Conservation (phyloP, 2,797 vertebrate genomes). For the Ceyx erithaca region DNA sequence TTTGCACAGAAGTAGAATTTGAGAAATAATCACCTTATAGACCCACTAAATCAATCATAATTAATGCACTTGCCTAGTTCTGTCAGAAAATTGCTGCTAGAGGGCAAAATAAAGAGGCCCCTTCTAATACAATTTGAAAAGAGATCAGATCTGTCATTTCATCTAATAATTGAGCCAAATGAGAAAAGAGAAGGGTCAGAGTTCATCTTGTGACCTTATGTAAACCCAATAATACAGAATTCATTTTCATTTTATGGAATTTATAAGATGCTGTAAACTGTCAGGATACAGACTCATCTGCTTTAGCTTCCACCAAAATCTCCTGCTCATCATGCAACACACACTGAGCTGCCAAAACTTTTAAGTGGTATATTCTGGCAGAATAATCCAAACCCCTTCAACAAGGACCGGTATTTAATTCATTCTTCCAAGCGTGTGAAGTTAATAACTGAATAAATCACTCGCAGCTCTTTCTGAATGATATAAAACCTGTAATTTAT, state of each 20-base stretch:
- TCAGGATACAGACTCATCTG: slow-evolving; percentile 58
- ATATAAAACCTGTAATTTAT: slow-evolving; percentile 87
- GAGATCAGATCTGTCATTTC: slow-evolving; percentile 93
- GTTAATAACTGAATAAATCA: slow-evolving; percentile 83
- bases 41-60: slow-evolving; percentile 95
- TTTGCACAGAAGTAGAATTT: slow-evolving; percentile 87
- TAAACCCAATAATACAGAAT: slow-evolving; percentile 84
- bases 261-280: slow-evolving; percentile 77
- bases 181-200: slow-evolving; percentile 84
- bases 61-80: slow-evolving; percentile 90
- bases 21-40: slow-evolving; percentile 93
- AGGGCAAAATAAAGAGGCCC: slow-evolving; percentile 85
- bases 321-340: background rate
- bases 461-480: slow-evolving; percentile 78
- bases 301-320: slow-evolving; percentile 31
- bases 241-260: slow-evolving; percentile 84
- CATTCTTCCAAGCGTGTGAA: slow-evolving; percentile 82
- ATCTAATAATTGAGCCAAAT: slow-evolving; percentile 92
- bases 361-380: slow-evolving; percentile 56
- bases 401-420: slow-evolving; percentile 75
- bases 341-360: slow-evolving; percentile 60
- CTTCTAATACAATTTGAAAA: slow-evolving; percentile 88
- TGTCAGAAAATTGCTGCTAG: slow-evolving; percentile 88
- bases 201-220: slow-evolving; percentile 82
- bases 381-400: slow-evolving; percentile 72